phyloP scores from a whole-genome alignment of 2,888 invertebrate genomes.

The Tenthredo mesomela region DNA sequence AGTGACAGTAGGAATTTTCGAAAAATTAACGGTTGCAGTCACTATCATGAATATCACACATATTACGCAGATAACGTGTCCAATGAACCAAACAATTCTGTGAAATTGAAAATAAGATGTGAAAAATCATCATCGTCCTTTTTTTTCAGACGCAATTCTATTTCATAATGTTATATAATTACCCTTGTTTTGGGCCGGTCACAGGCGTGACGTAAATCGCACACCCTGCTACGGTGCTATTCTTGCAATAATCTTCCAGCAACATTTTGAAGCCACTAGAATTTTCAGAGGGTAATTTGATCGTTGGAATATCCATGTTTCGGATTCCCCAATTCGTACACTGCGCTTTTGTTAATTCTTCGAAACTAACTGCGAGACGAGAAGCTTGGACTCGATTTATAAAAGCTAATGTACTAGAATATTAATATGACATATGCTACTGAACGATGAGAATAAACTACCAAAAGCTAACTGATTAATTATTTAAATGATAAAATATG shows the following conservation, averaged over 20 bases:
- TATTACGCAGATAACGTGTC: conserved; percentile 48
- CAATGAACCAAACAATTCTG: conserved; percentile 7
- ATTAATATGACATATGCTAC: neutral
- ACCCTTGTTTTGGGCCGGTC: conserved; percentile 4
- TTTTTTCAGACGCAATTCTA: neutral
- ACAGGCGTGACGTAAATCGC: neutral
- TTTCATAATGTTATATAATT: neutral
- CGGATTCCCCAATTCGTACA: neutral
- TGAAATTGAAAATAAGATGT: neutral
- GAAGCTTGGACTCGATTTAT: neutral
- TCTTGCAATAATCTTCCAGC: conserved; percentile 27
- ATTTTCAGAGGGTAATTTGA: neutral
- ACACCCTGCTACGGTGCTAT: conserved; percentile 31
- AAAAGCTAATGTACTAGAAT: neutral
- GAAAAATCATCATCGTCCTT: neutral
- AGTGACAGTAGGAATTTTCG: conserved; percentile 77
- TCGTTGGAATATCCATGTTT: neutral
- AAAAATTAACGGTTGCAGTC: conserved; percentile 63
- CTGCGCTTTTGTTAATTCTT: neutral
- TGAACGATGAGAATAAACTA: neutral
- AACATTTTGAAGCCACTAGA: neutral
- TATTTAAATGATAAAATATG: neutral
- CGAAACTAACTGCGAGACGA: neutral
- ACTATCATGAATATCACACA: conserved; percentile 56
- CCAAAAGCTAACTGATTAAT: neutral